Conservation (phyloP, 2,888 invertebrate species). For the Amiota communis region DNA sequence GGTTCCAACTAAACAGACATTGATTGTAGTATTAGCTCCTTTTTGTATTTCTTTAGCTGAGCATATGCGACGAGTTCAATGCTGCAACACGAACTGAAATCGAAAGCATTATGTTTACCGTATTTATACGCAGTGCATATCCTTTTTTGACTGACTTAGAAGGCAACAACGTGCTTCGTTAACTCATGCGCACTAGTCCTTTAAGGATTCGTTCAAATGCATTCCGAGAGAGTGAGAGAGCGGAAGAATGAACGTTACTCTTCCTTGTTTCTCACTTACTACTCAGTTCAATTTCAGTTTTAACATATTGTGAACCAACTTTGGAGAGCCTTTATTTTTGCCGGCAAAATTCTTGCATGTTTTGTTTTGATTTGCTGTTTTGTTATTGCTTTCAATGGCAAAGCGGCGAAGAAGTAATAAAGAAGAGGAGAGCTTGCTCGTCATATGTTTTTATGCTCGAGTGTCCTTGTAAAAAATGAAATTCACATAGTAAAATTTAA, state of each 20-base stretch:
- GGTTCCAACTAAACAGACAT: background rate
- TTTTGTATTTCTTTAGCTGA: background rate
- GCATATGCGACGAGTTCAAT: constrained; percentile 38
- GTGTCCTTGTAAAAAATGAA: background rate
- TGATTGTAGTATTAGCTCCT: constrained; percentile 6
- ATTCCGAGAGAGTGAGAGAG: constrained; percentile 17
- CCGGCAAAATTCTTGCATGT: constrained; percentile 56
- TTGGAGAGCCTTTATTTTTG: constrained; percentile 55
- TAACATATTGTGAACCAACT: background rate
- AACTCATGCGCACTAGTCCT: constrained; percentile 51
- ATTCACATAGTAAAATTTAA: background rate
- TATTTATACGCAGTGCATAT: constrained; percentile 35
- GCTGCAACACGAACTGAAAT: constrained; percentile 45
- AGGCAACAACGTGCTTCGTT: constrained; percentile 41
- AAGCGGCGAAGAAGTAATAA: constrained; percentile 1
- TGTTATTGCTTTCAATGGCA: constrained; percentile 30
- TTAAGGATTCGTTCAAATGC: constrained; percentile 43
- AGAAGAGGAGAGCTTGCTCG: background rate
- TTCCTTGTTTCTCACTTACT: background rate
- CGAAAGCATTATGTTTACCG: constrained; percentile 40
- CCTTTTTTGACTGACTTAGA: background rate
- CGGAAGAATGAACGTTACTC: background rate
- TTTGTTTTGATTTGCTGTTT: constrained; percentile 58
- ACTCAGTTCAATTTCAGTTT: background rate
- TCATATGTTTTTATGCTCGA: background rate